phyloP scores from a whole-genome alignment of 2,797 vertebrate species.

The Gila robusta region DNA sequence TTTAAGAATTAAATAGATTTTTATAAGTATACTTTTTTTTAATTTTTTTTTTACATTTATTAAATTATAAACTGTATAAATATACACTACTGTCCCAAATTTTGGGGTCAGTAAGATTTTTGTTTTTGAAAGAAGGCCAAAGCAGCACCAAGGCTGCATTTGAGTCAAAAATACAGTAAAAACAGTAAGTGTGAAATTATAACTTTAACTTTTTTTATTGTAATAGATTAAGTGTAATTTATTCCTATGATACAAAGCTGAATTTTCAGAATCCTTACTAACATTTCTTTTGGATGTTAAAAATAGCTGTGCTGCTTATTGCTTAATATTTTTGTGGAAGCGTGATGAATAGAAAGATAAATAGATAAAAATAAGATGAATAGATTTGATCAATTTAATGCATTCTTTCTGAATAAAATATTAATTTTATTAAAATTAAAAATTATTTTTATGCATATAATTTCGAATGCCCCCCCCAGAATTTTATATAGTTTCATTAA shows the following conservation, averaged over 20 bases:
- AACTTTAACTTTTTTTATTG: too few relatives aligned
- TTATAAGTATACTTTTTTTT: background rate
- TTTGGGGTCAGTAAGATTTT: background rate
- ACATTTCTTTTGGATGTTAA: background rate
- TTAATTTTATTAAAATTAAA: background rate
- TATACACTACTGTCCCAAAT: background rate
- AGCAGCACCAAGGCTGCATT: background rate
- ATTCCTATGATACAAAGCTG: background rate
- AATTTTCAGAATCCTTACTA: background rate
- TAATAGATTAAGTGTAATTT: background rate
- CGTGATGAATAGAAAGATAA: background rate
- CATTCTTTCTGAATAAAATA: background rate
- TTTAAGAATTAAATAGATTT: background rate
- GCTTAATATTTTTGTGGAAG: background rate
- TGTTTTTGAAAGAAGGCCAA: background rate
- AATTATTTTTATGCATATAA: background rate
- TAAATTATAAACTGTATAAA: background rate
- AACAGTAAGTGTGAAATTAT: background rate
- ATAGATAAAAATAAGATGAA: too few relatives aligned
- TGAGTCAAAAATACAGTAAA: background rate
- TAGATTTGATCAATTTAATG: background rate
- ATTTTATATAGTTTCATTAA: too few relatives aligned
- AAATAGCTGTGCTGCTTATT: background rate
- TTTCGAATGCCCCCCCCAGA: background rate
- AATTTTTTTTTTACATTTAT: background rate